Percentiles rank a stretch among this genome's conserved stretches.
Evolutionary conservation across 2,888 invertebrate species (phyloP).

Genomic region (Pomacea canaliculata): DNA sequence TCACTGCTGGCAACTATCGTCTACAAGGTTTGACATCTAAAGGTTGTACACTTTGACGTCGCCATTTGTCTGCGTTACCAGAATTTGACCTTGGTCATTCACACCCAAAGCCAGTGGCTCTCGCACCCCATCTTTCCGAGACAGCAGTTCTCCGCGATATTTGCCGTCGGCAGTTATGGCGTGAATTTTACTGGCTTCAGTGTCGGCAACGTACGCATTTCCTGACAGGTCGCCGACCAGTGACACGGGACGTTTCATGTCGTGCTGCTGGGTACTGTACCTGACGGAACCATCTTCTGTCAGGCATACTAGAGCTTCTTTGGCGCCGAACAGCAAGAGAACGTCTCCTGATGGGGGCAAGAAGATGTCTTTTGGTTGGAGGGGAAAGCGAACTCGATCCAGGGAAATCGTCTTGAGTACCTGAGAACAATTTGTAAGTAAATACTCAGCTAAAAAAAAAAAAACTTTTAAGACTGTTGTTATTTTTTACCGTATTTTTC

Average conservation of each 20-base stretch:
- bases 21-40: too few relatives aligned
- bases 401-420: constrained; percentile 20
- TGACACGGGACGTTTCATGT: constrained; percentile 14
- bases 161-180: constrained; percentile 26
- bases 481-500: too few relatives aligned
- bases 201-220: constrained; percentile 28
- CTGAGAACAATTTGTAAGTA: background rate
- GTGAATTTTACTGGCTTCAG: constrained; percentile 24
- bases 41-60: constrained; percentile 25
- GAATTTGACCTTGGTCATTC: constrained; percentile 22
- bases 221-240: constrained; percentile 23
- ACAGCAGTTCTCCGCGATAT: constrained; percentile 23
- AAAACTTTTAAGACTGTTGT: too few relatives aligned
- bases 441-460: too few relatives aligned
- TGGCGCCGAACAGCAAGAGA: constrained; percentile 21
- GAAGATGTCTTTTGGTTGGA: constrained; percentile 27
- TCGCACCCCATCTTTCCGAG: constrained; percentile 24
- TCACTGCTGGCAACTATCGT: too few relatives aligned
- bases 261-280: constrained; percentile 18
- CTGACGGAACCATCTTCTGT: constrained; percentile 23
- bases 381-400: constrained; percentile 27
- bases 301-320: constrained; percentile 25
- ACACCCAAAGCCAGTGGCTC: constrained; percentile 25
- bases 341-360: constrained; percentile 26
- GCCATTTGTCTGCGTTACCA: constrained; percentile 29